Base-by-base conservation (phyloP, 2,113 vertebrate species). In the Verasper variegatus region DNA sequence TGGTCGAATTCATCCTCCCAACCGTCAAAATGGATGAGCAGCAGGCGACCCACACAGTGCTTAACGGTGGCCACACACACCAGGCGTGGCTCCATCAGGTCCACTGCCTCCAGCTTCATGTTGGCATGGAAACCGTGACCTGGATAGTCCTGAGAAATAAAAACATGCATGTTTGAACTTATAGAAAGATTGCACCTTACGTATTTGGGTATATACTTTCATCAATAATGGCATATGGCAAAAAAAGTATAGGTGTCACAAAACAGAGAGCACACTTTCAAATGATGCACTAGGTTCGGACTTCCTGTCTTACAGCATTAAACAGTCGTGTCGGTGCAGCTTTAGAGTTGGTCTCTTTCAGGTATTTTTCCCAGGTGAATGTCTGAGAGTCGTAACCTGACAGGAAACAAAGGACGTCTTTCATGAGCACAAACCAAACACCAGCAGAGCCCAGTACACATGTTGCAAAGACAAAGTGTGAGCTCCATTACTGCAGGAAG, bases 1-100 rank as follows among this genome's bases (percentile, higher is more conserved):
- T 99, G 98, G 94, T 99, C 98, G 0, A 97, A 99, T 84, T 99
- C 97, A 0, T 89, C 94, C 75, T 98, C 97, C 97, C 98, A 99
- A 87, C 98, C 98, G 0, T 99, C 98, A 0, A 99, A 99, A 83
- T 99, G 97, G 71, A 99, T 96, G 52, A 97, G 95, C 54, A 99
- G 95, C 31, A 99, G 95, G 2, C 97, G 96, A 0, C 96, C 95
- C 2, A 97, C 95, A 3, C 94, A 95, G 0, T 95, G 95, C 81
- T 92, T 95, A 77, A 99, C 96, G 0, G 97, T 99, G 89, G 98
- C 98, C 72, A 98, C 98, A 0, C 98, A 99, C 86, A 99, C 95
- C 51, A 99, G 95, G 1, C 97, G 95, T 0, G 98, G 97, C 85
- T 99, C 97, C 97, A 99, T 98, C 87, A 99, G 88, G 89, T 99